phyloP scores from a whole-genome alignment of 1,140 invertebrate species.

The Temnothorax curvispinosus region DNA sequence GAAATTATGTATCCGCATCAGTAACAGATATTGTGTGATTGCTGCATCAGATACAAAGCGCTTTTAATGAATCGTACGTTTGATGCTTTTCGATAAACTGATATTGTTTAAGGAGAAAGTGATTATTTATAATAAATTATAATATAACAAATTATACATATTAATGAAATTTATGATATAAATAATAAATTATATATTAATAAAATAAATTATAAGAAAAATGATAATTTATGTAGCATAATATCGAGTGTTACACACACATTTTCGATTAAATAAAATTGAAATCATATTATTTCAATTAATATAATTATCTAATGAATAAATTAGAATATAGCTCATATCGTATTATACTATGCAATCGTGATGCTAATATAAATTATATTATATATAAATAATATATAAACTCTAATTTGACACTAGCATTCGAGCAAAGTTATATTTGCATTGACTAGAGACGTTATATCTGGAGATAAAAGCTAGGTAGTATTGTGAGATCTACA shows the following conservation, averaged over 20 bases:
- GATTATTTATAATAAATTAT: not conserved
- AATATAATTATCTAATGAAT: not conserved
- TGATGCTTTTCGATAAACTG: not conserved
- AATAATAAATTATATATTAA: not conserved
- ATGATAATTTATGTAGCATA: not conserved
- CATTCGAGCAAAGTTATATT: not conserved
- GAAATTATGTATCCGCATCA: not conserved
- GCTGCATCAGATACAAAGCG: not conserved
- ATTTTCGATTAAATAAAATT: not conserved
- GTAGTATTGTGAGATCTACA: not conserved
- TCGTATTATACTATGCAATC: not conserved
- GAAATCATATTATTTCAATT: not conserved
- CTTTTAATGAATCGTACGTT: not conserved
- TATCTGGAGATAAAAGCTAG: not conserved
- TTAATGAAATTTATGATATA: not conserved
- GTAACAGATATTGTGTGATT: not conserved
- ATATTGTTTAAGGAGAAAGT: not conserved
- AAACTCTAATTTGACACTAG: conserved; percentile 1
- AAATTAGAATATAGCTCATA: not conserved
- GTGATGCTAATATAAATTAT: not conserved
- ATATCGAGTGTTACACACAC: not conserved
- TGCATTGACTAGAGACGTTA: not conserved
- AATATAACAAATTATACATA: conserved; percentile 1
- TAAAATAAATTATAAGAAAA: not conserved
- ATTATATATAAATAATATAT: not conserved